phyloP scores from a whole-genome alignment of 2,113 vertebrate genomes.

The Coptodon rendalli region DNA sequence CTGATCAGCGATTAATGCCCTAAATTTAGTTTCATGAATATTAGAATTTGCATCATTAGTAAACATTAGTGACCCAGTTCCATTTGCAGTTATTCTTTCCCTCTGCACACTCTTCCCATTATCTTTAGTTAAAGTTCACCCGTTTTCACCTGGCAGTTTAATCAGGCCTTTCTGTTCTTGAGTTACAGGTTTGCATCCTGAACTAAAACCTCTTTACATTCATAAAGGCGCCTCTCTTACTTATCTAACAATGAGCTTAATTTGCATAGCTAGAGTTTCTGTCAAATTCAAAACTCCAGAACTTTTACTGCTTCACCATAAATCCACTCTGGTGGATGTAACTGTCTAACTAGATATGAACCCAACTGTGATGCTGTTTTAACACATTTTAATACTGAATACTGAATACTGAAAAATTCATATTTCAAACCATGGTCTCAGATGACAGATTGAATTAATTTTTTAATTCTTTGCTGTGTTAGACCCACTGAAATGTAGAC shows the following conservation, averaged over 20 bases:
- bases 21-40: not conserved
- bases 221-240: not conserved
- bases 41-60: not conserved
- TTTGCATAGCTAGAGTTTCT: not conserved
- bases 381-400: not conserved
- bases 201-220: not conserved
- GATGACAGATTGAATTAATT: not conserved
- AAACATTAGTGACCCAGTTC: not conserved
- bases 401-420: not conserved
- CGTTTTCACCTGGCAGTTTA: not conserved
- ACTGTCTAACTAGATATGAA: not conserved
- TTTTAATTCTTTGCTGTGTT: not conserved
- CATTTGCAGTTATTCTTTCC: not conserved
- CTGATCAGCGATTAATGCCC: not conserved
- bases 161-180: not conserved
- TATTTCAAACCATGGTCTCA: not conserved
- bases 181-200: not conserved
- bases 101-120: not conserved
- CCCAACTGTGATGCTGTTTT: not conserved
- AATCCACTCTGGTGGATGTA: not conserved
- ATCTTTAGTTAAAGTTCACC: not conserved
- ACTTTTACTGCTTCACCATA: not conserved
- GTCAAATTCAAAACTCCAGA: not conserved
- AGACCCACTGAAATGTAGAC: not conserved
- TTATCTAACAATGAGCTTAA: not conserved